phyloP scores from a whole-genome alignment of 2,113 vertebrate species.

The Calcarius ornatus region DNA sequence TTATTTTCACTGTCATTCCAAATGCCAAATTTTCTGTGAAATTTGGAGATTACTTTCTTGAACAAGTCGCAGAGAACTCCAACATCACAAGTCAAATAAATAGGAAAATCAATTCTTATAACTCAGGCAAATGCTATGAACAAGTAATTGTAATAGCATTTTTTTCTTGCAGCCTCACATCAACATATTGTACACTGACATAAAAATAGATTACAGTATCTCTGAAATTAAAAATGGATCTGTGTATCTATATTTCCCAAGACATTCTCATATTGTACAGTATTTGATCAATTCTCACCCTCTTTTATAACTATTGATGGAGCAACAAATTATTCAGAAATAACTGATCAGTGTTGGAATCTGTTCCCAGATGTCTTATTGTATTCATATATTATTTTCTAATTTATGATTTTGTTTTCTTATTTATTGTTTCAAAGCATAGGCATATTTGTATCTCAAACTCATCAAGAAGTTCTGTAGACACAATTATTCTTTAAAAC shows the following conservation, averaged over 20 bases:
- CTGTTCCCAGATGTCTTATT: not conserved
- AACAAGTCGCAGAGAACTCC: conserved; percentile 31
- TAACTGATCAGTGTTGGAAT: conserved; percentile 62
- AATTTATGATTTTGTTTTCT: conserved; percentile 1
- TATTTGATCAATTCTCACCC: conserved; percentile 60
- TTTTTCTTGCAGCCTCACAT: conserved; percentile 24
- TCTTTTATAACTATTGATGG: conserved; percentile 69
- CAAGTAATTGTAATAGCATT: conserved; percentile 57
- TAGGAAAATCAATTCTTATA: conserved; percentile 69
- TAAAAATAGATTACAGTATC: conserved; percentile 69
- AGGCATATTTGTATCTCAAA: not conserved
- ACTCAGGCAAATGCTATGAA: conserved; percentile 48
- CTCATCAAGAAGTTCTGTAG: not conserved
- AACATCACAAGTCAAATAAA: conserved; percentile 62
- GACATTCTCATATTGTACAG: conserved; percentile 29
- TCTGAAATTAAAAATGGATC: conserved; percentile 76
- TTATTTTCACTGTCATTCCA: conserved; percentile 12
- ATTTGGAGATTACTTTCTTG: conserved; percentile 36
- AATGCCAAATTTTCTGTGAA: conserved; percentile 27
- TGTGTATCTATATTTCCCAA: conserved; percentile 61
- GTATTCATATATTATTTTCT: conserved; percentile 27
- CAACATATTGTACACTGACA: conserved; percentile 46
- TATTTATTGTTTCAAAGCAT: not conserved
- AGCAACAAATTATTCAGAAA: conserved; percentile 66
- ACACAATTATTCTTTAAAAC: not conserved